Conservation (phyloP, 2,113 vertebrate species). For the Oncorhynchus kisutch region DNA sequence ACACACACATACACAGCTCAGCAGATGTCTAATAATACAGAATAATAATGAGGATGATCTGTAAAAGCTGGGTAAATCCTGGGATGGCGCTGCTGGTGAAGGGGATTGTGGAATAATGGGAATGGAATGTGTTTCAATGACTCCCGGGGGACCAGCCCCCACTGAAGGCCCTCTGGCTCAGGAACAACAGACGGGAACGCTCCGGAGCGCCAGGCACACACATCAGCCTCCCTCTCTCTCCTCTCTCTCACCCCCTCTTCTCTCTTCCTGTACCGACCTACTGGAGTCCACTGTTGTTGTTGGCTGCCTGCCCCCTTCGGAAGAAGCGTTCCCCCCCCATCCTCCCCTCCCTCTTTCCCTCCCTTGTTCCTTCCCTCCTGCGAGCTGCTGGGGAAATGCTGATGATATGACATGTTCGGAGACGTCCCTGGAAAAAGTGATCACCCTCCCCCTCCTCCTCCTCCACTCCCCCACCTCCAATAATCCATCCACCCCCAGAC, state of each 20-base stretch:
- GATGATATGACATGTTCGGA: conserved; percentile 83
- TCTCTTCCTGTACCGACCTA: conserved; percentile 93
- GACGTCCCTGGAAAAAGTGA: conserved; percentile 68
- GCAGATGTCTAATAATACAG: conserved; percentile 35
- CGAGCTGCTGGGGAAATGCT: conserved; percentile 76
- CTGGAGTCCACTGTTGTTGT: conserved; percentile 93
- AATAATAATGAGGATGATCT: conserved; percentile 47
- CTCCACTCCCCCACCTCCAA: conserved; percentile 21
- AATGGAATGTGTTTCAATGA: conserved; percentile 73
- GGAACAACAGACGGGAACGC: conserved; percentile 61
- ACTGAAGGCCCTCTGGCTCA: conserved; percentile 77
- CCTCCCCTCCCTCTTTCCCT: conserved; percentile 16
- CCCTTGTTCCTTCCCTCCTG: conserved; percentile 29
- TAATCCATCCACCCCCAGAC: conserved; percentile 27
- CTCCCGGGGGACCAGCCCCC: conserved; percentile 76
- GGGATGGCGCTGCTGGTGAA: conserved; percentile 67
- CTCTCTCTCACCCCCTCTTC: conserved; percentile 28
- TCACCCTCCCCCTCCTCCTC: conserved; percentile 17
- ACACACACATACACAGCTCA: conserved; percentile 34
- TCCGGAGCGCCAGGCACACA: conserved; percentile 74
- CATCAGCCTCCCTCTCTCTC: conserved; percentile 68
- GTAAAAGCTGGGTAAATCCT: conserved; percentile 42
- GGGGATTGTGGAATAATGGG: conserved; percentile 73
- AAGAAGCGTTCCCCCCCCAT: conserved; percentile 64
- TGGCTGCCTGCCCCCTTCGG: conserved; percentile 82